Evolutionary conservation across 2,888 invertebrate species (phyloP).

Genomic region (Lypha dubia): DNA sequence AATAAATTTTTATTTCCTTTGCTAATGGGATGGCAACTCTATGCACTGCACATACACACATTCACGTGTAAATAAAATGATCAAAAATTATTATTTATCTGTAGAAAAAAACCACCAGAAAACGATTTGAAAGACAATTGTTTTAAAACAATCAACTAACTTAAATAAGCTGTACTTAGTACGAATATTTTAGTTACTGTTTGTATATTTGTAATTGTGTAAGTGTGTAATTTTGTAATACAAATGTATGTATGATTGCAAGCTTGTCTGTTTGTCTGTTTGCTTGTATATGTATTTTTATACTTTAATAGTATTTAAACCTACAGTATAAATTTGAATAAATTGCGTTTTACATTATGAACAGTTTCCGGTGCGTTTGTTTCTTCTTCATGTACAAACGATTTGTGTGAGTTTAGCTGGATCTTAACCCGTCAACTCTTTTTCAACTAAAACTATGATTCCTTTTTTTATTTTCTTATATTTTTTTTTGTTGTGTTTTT

Average conservation of each 20-base stretch:
- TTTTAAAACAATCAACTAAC: constrained; percentile 25
- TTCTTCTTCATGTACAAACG: constrained; percentile 22
- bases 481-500: no score
- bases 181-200: neutral
- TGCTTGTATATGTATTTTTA: constrained; percentile 4
- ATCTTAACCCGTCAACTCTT: neutral
- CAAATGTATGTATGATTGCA: no score
- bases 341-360: constrained; percentile 76
- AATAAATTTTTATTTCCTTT: constrained; percentile 25
- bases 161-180: neutral
- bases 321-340: constrained; percentile 71
- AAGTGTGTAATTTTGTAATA: constrained; percentile 3
- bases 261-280: neutral
- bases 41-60: neutral
- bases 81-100: constrained; percentile 41
- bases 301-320: constrained; percentile 43
- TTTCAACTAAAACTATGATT: neutral
- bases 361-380: constrained; percentile 80
- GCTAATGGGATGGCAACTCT: constrained; percentile 36
- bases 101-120: neutral
- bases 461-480: no score
- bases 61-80: neutral
- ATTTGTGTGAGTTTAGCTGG: constrained; percentile 2
- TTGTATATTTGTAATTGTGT: neutral
- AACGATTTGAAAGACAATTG: constrained; percentile 28